These are phyloP conservation scores for Plagiodera versicolora DNA, from an alignment of 2,888 invertebrate species.

Conservation along the genomic window DNA sequence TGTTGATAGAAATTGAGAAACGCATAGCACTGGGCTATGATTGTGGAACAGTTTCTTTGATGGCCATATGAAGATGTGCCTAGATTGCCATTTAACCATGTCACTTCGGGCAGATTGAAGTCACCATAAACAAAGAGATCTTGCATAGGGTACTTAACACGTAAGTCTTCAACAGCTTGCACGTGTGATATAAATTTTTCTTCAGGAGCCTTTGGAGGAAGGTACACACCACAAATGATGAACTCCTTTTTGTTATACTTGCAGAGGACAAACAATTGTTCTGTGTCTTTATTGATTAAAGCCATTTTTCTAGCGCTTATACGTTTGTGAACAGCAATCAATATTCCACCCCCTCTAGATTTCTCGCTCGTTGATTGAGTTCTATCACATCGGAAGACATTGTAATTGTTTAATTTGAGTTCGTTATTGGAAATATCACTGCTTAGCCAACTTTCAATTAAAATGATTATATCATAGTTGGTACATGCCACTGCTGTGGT, in stretches of 20 bases:
- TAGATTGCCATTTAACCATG: background rate
- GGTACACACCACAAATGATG: background rate
- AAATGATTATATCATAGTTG: conserved; percentile 9
- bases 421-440: background rate
- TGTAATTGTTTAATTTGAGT: background rate
- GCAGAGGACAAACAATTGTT: background rate
- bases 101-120: background rate
- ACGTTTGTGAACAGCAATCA: background rate
- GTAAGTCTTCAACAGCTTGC: background rate
- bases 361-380: background rate
- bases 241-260: background rate
- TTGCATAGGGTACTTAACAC: background rate
- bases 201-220: background rate
- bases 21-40: background rate
- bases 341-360: background rate
- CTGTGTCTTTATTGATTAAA: background rate
- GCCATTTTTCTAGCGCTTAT: background rate
- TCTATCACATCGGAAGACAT: background rate
- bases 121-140: too few species aligned
- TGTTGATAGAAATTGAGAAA: background rate
- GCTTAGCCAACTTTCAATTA: background rate
- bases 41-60: background rate
- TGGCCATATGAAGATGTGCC: background rate
- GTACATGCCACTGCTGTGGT: background rate
- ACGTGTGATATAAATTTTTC: background rate